Base-by-base conservation (phyloP, 2,113 vertebrate species). In the Halcyon malimbica region DNA sequence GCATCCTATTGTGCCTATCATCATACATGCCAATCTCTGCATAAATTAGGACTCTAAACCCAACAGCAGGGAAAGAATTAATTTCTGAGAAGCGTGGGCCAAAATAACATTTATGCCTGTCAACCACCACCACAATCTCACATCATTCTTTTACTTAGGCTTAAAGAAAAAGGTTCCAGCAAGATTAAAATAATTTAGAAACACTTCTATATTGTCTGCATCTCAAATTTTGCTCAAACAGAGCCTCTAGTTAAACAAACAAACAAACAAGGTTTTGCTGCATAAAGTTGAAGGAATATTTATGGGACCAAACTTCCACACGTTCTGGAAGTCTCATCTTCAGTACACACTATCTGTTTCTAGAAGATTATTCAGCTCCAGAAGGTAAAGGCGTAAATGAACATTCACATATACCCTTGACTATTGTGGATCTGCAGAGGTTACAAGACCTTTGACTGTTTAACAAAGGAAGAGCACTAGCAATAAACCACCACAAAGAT, bases 401-500 rank as follows among this genome's bases (percentile, higher is more conserved):
- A 69, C 90, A 70, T 82, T 76, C 71, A 94, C 64, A 84, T 53
- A 51, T 87, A 84, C 25, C 54, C 42, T 86, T 63, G 44, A 68
- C 82, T 77, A 51, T 63, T 48, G 50, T 86, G 53, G n/a, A 89
- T 80, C 59, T 95, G 62, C 46, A 81, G 33, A 95, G 51, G 65
- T 77, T 83, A 78, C 37, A 46, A 83, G 48, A 90, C 50, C 76
- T 93, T 77, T 75, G 41, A 54, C 48, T 82, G 31, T 77, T 94
- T 79, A 94, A 87, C 70, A 83, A 89, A 90, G 44, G 79, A 71
- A 85, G 48, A 90, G 62, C 33, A 68, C 14, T 74, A 87, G 84
- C 64, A 94, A 84, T 84, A 95, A 93, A 91, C 57, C 21, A 84
- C 39, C 60, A 96, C 80, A 91, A 85, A 83, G 41, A 63, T 74